phyloP scores from a whole-genome alignment of 2,797 vertebrate genomes.

The Petrocephalus sullivani region DNA sequence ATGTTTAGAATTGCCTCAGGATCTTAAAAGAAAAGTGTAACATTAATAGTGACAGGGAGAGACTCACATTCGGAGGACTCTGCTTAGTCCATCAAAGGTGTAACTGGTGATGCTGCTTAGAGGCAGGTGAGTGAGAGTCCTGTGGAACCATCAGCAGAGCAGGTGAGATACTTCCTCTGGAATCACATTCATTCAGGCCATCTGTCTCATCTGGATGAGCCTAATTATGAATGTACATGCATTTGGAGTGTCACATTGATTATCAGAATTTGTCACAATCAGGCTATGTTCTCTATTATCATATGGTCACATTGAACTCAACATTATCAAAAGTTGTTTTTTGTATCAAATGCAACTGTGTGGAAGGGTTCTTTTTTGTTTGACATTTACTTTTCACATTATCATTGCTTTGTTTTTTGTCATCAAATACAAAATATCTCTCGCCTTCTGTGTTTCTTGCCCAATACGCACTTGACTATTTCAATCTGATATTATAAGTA shows the following conservation, averaged over 20 bases:
- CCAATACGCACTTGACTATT: background rate
- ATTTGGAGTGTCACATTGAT: background rate
- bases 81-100: slow-evolving; percentile 70
- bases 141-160: slow-evolving; percentile 44
- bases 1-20: background rate
- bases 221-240: background rate
- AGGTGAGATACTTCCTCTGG: background rate
- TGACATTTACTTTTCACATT: background rate
- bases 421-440: background rate
- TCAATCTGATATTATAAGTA: background rate
- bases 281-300: background rate
- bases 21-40: background rate
- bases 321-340: background rate
- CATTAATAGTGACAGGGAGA: background rate
- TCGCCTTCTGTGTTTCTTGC: background rate
- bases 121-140: slow-evolving; percentile 69
- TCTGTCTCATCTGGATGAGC: background rate
- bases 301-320: background rate
- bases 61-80: slow-evolving; percentile 74
- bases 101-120: slow-evolving; percentile 69
- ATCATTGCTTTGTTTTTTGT: background rate
- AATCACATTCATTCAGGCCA: background rate
- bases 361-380: background rate
- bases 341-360: background rate
- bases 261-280: background rate